Percentiles rank a stretch among this genome's conserved stretches.
These are phyloP conservation scores for Galaxea fascicularis DNA, from an alignment of 92 coral and sea anemone species.

Conservation along the genomic window DNA sequence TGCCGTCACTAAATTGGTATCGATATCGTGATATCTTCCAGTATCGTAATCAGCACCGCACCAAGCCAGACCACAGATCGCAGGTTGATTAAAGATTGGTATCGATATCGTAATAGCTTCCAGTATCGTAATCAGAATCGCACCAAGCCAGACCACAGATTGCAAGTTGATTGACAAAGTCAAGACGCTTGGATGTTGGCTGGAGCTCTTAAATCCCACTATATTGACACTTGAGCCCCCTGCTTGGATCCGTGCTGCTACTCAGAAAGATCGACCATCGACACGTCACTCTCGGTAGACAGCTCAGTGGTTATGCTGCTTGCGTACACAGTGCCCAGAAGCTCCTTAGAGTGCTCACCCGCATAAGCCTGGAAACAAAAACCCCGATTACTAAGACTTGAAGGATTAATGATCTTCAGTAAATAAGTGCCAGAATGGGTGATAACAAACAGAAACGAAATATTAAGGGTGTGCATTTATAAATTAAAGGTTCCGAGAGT, in stretches of 20 bases:
- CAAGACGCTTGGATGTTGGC: neutral
- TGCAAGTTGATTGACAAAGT: too few relatives aligned
- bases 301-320: neutral
- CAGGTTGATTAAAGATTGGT: neutral
- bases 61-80: neutral
- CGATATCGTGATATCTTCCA: neutral
- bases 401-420: too few relatives aligned
- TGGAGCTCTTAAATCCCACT: neutral
- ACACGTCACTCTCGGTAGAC: conserved; percentile 39
- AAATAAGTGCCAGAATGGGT: too few relatives aligned
- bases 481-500: too few relatives aligned
- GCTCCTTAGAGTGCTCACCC: neutral
- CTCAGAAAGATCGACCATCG: conserved; percentile 29
- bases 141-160: neutral
- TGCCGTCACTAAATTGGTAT: neutral
- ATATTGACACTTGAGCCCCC: neutral
- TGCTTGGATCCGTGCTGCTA: neutral
- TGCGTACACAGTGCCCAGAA: neutral
- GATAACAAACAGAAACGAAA: too few relatives aligned
- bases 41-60: neutral
- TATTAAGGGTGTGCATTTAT: too few relatives aligned
- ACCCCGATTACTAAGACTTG: neutral
- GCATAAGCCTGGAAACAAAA: conserved; percentile 24
- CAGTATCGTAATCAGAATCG: neutral
- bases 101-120: neutral